Evolutionary conservation across 2,888 invertebrate species (phyloP).

Genomic region (Drosophila paramelanica): DNA sequence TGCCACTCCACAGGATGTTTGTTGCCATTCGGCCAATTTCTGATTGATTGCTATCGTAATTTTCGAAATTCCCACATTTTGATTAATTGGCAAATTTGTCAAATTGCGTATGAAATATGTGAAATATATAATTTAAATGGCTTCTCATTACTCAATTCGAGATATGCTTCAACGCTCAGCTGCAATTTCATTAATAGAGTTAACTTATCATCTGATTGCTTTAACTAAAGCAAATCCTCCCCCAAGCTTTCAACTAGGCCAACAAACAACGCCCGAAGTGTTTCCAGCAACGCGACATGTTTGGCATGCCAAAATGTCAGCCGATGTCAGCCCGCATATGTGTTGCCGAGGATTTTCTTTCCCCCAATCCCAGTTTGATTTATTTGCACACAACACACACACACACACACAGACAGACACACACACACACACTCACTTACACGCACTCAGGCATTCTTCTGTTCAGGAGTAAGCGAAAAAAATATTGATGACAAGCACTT

Average conservation of each 20-base stretch:
- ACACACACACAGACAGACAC: slow-evolving; percentile 17
- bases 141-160: slow-evolving; percentile 22
- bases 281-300: slow-evolving; percentile 61
- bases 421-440: slow-evolving; percentile 11
- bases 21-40: slow-evolving; percentile 40
- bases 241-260: slow-evolving; percentile 12
- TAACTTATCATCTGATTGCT: slow-evolving; percentile 45
- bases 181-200: slow-evolving; percentile 46
- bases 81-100: slow-evolving; percentile 18
- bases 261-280: slow-evolving; percentile 28
- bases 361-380: slow-evolving; percentile 37
- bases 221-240: slow-evolving; percentile 30
- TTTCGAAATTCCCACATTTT: not conserved
- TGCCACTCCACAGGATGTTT: slow-evolving; percentile 34
- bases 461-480: slow-evolving; percentile 15
- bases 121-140: slow-evolving; percentile 6
- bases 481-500: slow-evolving; percentile 79
- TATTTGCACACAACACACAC: slow-evolving; percentile 39
- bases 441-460: slow-evolving; percentile 10
- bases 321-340: slow-evolving; percentile 29
- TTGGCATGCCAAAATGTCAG: slow-evolving; percentile 70
- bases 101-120: slow-evolving; percentile 16
- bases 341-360: slow-evolving; percentile 24
- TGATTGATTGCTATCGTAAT: slow-evolving; percentile 4
- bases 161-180: not conserved